Base-by-base conservation (phyloP, 2,113 vertebrate genomes). In the Procavia capensis region DNA sequence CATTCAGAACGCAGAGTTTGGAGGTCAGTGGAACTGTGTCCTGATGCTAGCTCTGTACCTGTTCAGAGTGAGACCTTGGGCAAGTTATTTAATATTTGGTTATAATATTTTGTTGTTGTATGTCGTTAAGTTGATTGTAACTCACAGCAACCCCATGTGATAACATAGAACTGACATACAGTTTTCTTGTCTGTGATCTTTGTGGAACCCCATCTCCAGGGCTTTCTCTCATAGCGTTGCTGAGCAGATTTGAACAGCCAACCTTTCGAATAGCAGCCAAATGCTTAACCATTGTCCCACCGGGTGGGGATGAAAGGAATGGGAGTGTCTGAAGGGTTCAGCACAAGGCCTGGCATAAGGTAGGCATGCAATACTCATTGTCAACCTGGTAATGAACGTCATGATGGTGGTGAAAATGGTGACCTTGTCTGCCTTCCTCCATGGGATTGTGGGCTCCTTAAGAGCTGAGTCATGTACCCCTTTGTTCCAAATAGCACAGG, bases 31-130 rank as follows among this genome's bases (percentile, higher is more conserved):
- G 59, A 41, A 17, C 36, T 14, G 19, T 1, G 4, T 36, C 79
- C 31, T 50, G 10, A 8, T 0, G 0, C 25, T 1, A 6, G 0
- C 59, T 50, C 39, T 27, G 2, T 2, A 3, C 13, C 43, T 57
- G 5, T 50, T 45, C 36, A 9, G 50, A 54, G 13, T 27, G 5
- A 0, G 9, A n/a, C 61, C 34, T 61, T 72, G 50, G 17, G 17
- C 29, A 57, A n/a, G 13, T 34, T 45, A 29, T 11, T 74, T 20
- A 72, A 13, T 39, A 75, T 86, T 66, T 72, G 27, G 36, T 22
- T 6, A 24, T 36, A n/a, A 16, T 68, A 17, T 27, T 29, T 20
- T 36, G 8, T 70, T 68, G 13, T 34, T n/a, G 29, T 29, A 36
- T 70, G 34, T 70, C 66, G 7, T n/a, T 3, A 17, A 70, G 34